These are phyloP conservation scores for Centropus bengalensis DNA, from an alignment of 2,113 vertebrate genomes.

Conservation along the genomic window DNA sequence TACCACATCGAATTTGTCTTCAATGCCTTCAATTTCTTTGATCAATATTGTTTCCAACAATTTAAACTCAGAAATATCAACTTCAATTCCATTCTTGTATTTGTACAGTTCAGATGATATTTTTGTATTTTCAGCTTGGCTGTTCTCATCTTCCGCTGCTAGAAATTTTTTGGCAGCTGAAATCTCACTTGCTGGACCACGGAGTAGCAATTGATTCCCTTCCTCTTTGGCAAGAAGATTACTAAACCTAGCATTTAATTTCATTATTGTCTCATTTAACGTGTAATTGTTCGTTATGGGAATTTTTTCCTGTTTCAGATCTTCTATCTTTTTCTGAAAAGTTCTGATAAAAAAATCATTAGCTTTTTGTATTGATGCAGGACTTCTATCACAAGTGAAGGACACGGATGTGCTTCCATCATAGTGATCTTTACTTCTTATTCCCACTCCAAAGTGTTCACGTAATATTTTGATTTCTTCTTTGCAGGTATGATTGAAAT, in stretches of 20 bases:
- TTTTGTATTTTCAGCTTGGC: not conserved
- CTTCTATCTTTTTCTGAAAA: slow-evolving; percentile 48
- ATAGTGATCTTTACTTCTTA: not conserved
- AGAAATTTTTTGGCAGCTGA: slow-evolving; percentile 45
- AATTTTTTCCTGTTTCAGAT: slow-evolving; percentile 36
- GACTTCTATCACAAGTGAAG: not conserved
- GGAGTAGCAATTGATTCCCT: slow-evolving; percentile 35
- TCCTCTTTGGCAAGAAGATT: slow-evolving; percentile 52
- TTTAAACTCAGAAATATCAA: slow-evolving; percentile 44
- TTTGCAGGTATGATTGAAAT: slow-evolving; percentile 45
- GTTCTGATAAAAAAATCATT: not conserved
- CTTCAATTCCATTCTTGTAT: not conserved
- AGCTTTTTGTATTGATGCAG: not conserved
- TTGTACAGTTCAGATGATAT: not conserved
- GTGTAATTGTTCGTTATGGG: not conserved
- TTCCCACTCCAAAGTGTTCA: not conserved
- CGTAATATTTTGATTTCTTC: not conserved
- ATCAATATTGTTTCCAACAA: slow-evolving; percentile 40
- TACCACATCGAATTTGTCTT: slow-evolving; percentile 33
- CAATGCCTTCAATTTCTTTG: slow-evolving; percentile 58
- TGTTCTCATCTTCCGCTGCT: not conserved
- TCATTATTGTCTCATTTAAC: not conserved
- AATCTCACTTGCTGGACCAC: slow-evolving; percentile 55
- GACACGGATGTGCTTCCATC: not conserved
- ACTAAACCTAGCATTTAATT: slow-evolving; percentile 38